Percentiles rank a stretch among this genome's conserved stretches.
Conservation (phyloP, 1,140 invertebrate genomes). For the Gonatopus flavifemur region DNA sequence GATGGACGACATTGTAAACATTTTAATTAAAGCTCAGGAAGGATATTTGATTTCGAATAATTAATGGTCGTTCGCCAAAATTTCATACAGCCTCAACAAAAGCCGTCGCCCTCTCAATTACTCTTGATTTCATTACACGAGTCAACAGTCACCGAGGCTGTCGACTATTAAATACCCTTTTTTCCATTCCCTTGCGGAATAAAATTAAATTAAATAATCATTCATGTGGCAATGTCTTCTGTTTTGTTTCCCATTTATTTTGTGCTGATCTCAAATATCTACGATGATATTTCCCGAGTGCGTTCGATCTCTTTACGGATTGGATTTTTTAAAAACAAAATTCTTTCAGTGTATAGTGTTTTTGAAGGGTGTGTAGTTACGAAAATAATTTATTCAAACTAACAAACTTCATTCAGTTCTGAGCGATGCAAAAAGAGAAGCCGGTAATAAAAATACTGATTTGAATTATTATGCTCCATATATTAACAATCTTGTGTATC, state of each 20-base stretch:
- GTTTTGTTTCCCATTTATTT: no score
- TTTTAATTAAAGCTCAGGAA: constrained; percentile 52
- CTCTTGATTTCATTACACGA: constrained; percentile 42
- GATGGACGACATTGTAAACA: constrained; percentile 43
- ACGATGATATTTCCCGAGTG: no score
- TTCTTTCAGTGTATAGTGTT: no score
- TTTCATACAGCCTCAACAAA: constrained; percentile 37
- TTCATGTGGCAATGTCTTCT: neutral
- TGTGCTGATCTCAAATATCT: no score
- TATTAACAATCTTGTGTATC: no score
- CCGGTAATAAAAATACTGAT: no score
- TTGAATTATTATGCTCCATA: no score
- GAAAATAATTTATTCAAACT: no score
- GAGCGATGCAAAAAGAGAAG: neutral
- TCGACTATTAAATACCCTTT: constrained; percentile 29
- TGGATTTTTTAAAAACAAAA: no score
- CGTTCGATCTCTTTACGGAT: no score
- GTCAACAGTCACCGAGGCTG: constrained; percentile 32
- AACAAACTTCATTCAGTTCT: neutral
- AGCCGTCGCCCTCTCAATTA: constrained; percentile 39
- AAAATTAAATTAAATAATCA: no score
- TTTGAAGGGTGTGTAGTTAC: no score
- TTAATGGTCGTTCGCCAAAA: constrained; percentile 48
- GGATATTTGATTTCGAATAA: constrained; percentile 56
- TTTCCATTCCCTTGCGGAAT: constrained; percentile 15